These are phyloP conservation scores for Oryzaephilus surinamensis DNA, from an alignment of 1,140 invertebrate genomes.

Conservation along the genomic window DNA sequence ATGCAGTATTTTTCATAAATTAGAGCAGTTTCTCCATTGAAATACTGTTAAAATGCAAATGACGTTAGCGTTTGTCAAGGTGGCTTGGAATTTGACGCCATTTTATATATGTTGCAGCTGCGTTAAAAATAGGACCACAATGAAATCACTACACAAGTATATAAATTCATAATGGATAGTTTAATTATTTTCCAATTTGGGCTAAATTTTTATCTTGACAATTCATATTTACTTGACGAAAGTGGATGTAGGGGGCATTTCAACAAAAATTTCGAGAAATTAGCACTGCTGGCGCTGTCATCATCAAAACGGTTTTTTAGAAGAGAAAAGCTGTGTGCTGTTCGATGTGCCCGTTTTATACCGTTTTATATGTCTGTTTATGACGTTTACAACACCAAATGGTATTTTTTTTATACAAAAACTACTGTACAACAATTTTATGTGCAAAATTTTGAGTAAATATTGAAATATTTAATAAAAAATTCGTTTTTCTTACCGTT, in stretches of 20 bases:
- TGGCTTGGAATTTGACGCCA: constrained; percentile 17
- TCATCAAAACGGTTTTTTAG: too few species aligned
- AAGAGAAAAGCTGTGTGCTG: too few species aligned
- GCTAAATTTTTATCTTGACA: constrained; percentile 5
- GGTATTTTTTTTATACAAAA: neutral
- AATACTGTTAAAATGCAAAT: too few species aligned
- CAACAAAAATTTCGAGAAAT: constrained; percentile 56
- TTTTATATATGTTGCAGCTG: constrained; percentile 13
- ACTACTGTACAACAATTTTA: neutral
- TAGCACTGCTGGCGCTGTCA: constrained; percentile 61
- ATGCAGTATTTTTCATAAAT: neutral
- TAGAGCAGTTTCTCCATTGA: too few species aligned
- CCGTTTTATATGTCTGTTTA: neutral
- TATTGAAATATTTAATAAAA: neutral
- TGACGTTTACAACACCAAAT: neutral
- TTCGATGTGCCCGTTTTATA: too few species aligned
- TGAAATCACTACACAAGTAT: neutral
- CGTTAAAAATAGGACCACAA: constrained; percentile 13
- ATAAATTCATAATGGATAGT: neutral
- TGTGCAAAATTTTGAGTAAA: neutral
- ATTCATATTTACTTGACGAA: constrained; percentile 43
- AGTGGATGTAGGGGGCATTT: constrained; percentile 51
- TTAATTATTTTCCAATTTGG: neutral
- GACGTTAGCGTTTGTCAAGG: constrained; percentile 1
- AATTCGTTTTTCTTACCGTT: constrained; percentile 21